Evolutionary conservation across 1,140 invertebrate genomes (phyloP).

Genomic region (Chionoecetes opilio): DNA sequence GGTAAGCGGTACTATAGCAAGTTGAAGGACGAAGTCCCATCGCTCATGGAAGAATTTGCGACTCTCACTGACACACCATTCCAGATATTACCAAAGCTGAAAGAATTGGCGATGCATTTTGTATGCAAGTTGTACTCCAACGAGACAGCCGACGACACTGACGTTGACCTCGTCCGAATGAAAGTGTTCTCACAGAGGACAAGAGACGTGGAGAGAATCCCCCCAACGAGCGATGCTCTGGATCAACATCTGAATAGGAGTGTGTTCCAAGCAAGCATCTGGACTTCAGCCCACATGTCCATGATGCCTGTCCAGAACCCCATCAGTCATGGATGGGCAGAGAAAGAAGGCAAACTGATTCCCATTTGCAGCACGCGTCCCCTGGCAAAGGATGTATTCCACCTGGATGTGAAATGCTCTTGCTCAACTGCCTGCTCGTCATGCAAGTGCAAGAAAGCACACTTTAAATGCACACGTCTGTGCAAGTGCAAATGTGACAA

Average conservation of each 20-base stretch:
- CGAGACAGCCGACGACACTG: conserved; percentile 22
- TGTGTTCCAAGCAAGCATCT: neutral
- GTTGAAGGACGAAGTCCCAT: conserved; percentile 37
- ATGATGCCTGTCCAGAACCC: conserved; percentile 4
- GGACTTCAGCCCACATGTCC: conserved; percentile 50
- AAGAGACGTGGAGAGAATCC: no score
- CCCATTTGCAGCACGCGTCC: no score
- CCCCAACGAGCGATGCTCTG: conserved; percentile 17
- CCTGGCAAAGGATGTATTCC: no score
- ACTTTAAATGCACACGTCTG: neutral
- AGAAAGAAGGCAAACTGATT: neutral
- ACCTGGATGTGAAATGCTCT: conserved; percentile 42
- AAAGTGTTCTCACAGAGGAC: no score
- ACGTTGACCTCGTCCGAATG: conserved; percentile 36
- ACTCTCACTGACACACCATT: conserved; percentile 43
- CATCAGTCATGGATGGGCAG: conserved; percentile 40
- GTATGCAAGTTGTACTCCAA: conserved; percentile 59
- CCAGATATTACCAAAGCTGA: conserved; percentile 56
- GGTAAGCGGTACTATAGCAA: conserved; percentile 64
- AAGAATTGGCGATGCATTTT: no score
- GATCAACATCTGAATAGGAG: conserved; percentile 55
- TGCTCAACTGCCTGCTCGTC: conserved; percentile 19
- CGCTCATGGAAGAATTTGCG: conserved; percentile 48
- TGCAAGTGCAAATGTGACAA: neutral
- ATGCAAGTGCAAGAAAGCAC: conserved; percentile 41